Evolutionary conservation across 1,140 invertebrate species (phyloP).

Genomic region (Drosophila kohkoa): DNA sequence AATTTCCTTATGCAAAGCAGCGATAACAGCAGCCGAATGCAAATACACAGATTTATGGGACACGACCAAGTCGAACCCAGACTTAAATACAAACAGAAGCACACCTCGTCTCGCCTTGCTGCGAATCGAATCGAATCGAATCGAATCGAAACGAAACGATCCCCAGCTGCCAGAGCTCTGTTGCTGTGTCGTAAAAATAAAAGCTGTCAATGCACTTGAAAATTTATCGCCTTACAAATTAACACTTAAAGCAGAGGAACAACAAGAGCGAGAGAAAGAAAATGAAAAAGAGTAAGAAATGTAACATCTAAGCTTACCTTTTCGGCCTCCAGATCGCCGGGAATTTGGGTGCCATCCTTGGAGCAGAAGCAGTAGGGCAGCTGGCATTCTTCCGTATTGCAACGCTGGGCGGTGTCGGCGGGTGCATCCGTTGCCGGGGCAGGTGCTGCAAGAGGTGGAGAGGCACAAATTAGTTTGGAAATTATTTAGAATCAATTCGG

Average conservation of each 20-base stretch:
- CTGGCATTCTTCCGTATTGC: conserved; percentile 90
- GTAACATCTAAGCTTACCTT: conserved; percentile 87
- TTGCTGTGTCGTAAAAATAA: conserved; percentile 73
- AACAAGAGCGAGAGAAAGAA: conserved; percentile 25
- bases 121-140: too few relatives aligned
- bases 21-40: conserved; percentile 78
- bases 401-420: conserved; percentile 91
- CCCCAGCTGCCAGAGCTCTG: conserved; percentile 55
- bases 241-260: conserved; percentile 66
- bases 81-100: conserved; percentile 27
- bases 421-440: conserved; percentile 92
- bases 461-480: conserved; percentile 53
- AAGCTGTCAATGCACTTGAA: conserved; percentile 77
- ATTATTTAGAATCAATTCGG: conserved; percentile 73
- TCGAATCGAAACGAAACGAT: conserved; percentile 31
- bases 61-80: conserved; percentile 39
- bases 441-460: conserved; percentile 87
- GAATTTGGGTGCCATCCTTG: conserved; percentile 94
- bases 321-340: conserved; percentile 91
- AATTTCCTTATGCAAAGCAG: conserved; percentile 80
- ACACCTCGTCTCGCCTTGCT: neutral
- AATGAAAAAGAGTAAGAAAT: conserved; percentile 7
- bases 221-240: conserved; percentile 80
- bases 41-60: conserved; percentile 79
- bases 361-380: conserved; percentile 98